These are phyloP conservation scores for Harmothoe impar DNA, from an alignment of 2,888 invertebrate genomes.

Conservation along the genomic window DNA sequence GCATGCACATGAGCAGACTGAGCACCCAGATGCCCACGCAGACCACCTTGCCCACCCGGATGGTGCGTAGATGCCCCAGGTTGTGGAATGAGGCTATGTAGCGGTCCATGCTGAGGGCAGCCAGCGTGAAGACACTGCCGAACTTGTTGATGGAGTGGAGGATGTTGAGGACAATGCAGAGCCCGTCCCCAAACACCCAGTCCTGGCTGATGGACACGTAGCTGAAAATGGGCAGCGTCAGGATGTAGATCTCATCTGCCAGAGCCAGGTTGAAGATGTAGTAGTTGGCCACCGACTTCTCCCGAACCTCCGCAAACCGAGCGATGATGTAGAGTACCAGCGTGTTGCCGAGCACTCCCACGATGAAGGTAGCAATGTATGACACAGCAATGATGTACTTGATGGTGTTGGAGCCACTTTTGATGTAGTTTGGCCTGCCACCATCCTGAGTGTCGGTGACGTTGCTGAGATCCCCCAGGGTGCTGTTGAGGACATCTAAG, in stretches of 20 bases:
- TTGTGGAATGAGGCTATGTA: constrained; percentile 69
- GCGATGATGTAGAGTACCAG: constrained; percentile 66
- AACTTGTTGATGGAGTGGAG: constrained; percentile 67
- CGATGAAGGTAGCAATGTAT: constrained; percentile 60
- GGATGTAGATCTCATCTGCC: constrained; percentile 68
- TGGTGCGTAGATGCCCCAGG: constrained; percentile 65
- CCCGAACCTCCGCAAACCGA: constrained; percentile 62
- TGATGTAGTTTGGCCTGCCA: background rate
- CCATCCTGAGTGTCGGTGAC: background rate
- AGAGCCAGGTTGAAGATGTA: constrained; percentile 71
- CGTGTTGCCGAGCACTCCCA: constrained; percentile 64
- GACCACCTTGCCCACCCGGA: constrained; percentile 65
- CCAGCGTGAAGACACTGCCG: constrained; percentile 68
- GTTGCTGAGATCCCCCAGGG: background rate
- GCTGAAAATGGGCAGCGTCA: constrained; percentile 69
- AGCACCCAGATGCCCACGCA: constrained; percentile 68
- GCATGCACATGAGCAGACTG: constrained; percentile 63
- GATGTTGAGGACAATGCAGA: constrained; percentile 67
- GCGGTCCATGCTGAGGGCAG: constrained; percentile 68
- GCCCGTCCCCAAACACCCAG: constrained; percentile 67
- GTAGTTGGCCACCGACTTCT: constrained; percentile 67
- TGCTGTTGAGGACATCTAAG: background rate
- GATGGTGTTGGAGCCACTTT: background rate
- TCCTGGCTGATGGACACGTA: constrained; percentile 65
- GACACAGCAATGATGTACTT: background rate